Conservation (phyloP, 2,113 vertebrate species). For the Neolamprologus modestus region DNA sequence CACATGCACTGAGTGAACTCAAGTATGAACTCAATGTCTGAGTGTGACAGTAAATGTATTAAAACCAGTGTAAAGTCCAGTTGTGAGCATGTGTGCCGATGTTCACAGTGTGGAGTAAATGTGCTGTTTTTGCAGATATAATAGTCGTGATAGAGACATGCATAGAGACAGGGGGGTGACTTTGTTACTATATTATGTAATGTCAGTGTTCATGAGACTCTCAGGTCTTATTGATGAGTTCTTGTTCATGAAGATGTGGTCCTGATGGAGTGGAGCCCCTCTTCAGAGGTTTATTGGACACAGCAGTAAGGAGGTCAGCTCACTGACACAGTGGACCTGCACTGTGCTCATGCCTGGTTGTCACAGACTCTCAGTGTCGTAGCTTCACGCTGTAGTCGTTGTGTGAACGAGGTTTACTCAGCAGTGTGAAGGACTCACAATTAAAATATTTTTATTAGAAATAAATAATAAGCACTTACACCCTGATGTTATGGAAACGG, state of each 20-base stretch:
- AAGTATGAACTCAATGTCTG: rapidly evolving
- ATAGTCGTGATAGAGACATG: rapidly evolving
- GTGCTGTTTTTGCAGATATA: rapidly evolving
- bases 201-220: not conserved
- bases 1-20: not conserved
- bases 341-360: not conserved
- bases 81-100: rapidly evolving
- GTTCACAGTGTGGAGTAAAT: not conserved
- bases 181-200: not conserved
- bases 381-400: rapidly evolving
- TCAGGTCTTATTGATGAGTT: not conserved
- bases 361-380: not conserved
- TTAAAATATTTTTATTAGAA: not conserved
- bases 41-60: rapidly evolving
- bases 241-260: rapidly evolving
- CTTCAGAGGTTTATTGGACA: rapidly evolving
- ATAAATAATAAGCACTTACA: not conserved
- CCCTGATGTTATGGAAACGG: rapidly evolving
- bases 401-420: rapidly evolving
- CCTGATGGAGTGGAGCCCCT: rapidly evolving
- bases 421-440: not conserved
- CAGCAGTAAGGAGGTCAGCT: not conserved
- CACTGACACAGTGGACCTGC: not conserved
- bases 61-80: not conserved
- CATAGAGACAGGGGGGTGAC: rapidly evolving